Evolutionary conservation across 2,888 invertebrate genomes (phyloP).

Genomic region (Drosophila rubida): DNA sequence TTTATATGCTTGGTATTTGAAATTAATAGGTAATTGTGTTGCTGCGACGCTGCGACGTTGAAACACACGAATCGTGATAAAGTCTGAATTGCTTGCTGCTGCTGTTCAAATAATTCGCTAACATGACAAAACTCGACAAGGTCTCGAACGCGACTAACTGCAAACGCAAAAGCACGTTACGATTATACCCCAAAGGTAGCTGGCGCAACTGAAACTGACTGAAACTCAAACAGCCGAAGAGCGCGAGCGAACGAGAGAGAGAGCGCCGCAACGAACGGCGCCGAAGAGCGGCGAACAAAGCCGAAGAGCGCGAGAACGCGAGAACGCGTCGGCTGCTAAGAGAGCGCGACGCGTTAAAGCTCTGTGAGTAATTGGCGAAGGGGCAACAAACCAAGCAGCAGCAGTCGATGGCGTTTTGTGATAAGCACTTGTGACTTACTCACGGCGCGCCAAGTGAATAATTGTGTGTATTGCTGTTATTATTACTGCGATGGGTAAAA

Average conservation of each 20-base stretch:
- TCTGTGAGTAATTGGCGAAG: conserved; percentile 25
- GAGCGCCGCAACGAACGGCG: not conserved
- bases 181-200: conserved; percentile 83
- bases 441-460: not conserved
- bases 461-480: not conserved
- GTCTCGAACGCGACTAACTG: conserved; percentile 86
- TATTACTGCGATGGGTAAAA: not conserved
- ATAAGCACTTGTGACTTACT: conserved; percentile 19
- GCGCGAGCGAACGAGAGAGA: not conserved
- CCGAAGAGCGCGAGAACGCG: conserved; percentile 4
- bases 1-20: conserved; percentile 3
- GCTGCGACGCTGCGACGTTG: conserved; percentile 17
- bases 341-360: conserved; percentile 32
- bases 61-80: conserved; percentile 39
- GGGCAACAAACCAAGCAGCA: conserved; percentile 40
- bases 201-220: conserved; percentile 57
- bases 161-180: conserved; percentile 84
- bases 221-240: not conserved
- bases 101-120: conserved; percentile 62
- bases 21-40: not conserved
- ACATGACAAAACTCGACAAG: conserved; percentile 85
- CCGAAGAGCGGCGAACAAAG: not conserved
- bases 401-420: conserved; percentile 12
- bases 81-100: conserved; percentile 43
- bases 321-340: not conserved